These are phyloP conservation scores for Ondatra zibethicus DNA, from an alignment of 2,113 vertebrate species.

Conservation along the genomic window DNA sequence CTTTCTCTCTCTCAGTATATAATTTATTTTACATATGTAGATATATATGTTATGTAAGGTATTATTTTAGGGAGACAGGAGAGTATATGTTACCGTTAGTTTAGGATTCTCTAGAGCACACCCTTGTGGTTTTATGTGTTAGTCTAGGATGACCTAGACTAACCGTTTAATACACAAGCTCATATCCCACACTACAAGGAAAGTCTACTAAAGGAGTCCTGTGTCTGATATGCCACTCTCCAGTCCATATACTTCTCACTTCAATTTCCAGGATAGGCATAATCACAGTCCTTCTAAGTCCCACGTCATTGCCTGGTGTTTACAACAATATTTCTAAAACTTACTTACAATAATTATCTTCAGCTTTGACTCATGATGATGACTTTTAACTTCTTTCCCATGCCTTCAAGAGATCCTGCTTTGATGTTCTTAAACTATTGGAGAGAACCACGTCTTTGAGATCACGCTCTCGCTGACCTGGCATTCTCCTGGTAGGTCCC, in stretches of 20 bases:
- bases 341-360: background rate
- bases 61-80: too few relatives aligned
- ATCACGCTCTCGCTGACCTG: background rate
- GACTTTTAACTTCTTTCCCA: background rate
- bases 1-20: background rate
- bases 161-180: background rate
- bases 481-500: background rate
- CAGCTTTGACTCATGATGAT: background rate
- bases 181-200: background rate
- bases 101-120: background rate
- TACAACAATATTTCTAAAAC: too few relatives aligned
- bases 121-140: background rate
- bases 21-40: background rate
- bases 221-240: background rate
- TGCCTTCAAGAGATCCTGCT: fast-evolving
- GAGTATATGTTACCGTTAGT: background rate
- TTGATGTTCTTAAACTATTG: background rate
- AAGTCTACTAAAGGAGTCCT: too few relatives aligned
- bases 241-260: too few relatives aligned
- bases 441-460: background rate
- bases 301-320: background rate
- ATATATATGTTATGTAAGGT: too few relatives aligned
- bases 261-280: background rate
- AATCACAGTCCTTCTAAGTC: background rate
- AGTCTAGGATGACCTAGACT: background rate